Evolutionary conservation across 2,888 invertebrate species (phyloP).

Genomic region (Lycaena phlaeas): DNA sequence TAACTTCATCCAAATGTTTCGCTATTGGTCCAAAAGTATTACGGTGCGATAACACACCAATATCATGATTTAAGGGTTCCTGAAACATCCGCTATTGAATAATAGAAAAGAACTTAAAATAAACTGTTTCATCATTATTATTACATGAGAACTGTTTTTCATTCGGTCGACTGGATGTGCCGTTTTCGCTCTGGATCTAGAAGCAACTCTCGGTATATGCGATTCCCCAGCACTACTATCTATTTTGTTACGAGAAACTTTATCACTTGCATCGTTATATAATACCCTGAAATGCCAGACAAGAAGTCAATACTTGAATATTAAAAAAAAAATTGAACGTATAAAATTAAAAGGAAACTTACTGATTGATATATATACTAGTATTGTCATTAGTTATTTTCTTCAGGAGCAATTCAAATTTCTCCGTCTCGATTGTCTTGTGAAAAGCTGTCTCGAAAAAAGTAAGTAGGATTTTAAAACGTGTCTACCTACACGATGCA

Average conservation of each 20-base stretch:
- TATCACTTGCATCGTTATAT: neutral
- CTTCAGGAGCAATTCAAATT: constrained; percentile 37
- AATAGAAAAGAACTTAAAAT: neutral
- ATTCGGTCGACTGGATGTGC: too few species aligned
- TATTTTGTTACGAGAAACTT: neutral
- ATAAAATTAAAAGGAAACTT: neutral
- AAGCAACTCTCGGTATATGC: neutral
- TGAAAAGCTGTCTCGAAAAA: constrained; percentile 30
- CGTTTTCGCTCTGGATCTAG: neutral
- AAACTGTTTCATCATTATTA: neutral
- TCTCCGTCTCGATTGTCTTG: constrained; percentile 39
- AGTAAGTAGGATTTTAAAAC: neutral
- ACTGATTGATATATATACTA: neutral
- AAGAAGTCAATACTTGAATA: too few species aligned
- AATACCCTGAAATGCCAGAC: neutral
- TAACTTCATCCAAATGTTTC: too few species aligned
- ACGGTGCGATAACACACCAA: too few species aligned
- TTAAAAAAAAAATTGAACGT: too few species aligned
- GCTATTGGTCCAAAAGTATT: too few species aligned
- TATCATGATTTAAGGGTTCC: neutral
- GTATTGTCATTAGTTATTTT: constrained; percentile 7
- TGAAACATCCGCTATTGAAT: neutral
- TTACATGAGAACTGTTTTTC: too few species aligned
- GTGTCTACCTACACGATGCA: constrained; percentile 6
- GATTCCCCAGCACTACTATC: neutral